phyloP scores from a whole-genome alignment of 2,797 vertebrate genomes.

The Xiphophorus birchmanni region DNA sequence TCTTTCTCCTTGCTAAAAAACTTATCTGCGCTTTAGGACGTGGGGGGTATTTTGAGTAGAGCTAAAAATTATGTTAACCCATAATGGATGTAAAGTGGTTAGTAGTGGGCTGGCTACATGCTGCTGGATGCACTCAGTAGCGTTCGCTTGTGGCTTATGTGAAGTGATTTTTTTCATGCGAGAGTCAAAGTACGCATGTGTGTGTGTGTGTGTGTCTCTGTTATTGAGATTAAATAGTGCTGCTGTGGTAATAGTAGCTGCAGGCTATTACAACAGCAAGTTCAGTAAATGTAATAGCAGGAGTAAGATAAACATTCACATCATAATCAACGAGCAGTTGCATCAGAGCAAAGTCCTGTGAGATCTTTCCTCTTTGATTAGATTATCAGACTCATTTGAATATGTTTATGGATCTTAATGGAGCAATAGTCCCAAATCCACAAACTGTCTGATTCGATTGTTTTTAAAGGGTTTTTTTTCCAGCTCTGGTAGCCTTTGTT shows the following conservation, averaged over 20 bases:
- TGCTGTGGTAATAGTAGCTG: slow-evolving; percentile 50
- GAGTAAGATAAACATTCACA: slow-evolving; percentile 56
- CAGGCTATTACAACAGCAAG: slow-evolving; percentile 43
- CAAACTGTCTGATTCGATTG: slow-evolving; percentile 23
- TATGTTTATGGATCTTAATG: slow-evolving; percentile 8
- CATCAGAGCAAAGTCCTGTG: slow-evolving; percentile 37
- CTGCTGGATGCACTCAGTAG: slow-evolving; percentile 25
- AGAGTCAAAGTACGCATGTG: not conserved
- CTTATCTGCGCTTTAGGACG: not conserved
- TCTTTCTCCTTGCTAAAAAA: not conserved
- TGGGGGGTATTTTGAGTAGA: slow-evolving; percentile 9
- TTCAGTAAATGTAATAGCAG: slow-evolving; percentile 33
- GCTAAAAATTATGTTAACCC: slow-evolving; percentile 4
- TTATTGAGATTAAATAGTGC: slow-evolving; percentile 42
- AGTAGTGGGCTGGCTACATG: slow-evolving; percentile 17
- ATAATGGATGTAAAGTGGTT: slow-evolving; percentile 11
- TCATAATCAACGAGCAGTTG: slow-evolving; percentile 51
- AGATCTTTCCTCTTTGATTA: slow-evolving; percentile 35
- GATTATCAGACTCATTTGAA: slow-evolving; percentile 36
- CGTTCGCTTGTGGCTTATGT: not conserved
- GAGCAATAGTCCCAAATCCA: slow-evolving; percentile 7
- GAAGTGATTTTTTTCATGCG: not conserved
- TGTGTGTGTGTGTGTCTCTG: slow-evolving; percentile 7
- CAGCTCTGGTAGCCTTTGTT: too few relatives aligned
- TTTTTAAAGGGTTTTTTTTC: too few relatives aligned